These are phyloP conservation scores for Acanthis flammea DNA, from an alignment of 2,797 vertebrate species.

Conservation along the genomic window DNA sequence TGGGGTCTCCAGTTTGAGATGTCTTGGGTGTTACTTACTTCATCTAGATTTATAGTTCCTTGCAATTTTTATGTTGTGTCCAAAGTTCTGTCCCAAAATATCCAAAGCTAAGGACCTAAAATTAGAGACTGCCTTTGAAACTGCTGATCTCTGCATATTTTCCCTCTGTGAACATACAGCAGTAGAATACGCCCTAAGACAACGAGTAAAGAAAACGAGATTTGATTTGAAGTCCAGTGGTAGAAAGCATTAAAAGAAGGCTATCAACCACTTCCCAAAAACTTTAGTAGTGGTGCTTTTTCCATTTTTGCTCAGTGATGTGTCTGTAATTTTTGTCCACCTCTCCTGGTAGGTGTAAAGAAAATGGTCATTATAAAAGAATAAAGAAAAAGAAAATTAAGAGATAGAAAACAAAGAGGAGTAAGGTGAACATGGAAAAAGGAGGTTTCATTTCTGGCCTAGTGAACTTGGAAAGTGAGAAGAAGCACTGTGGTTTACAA, in stretches of 20 bases:
- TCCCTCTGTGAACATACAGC: not conserved
- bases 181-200: slow-evolving; percentile 47
- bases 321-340: not conserved
- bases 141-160: slow-evolving; percentile 52
- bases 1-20: not conserved
- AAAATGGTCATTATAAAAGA: not conserved
- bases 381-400: rapidly evolving
- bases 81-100: slow-evolving; percentile 46
- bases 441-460: not conserved
- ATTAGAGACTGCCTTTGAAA: slow-evolving; percentile 60
- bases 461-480: not conserved
- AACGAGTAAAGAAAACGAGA: not conserved
- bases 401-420: not conserved
- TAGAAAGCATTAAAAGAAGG: not conserved
- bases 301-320: not conserved
- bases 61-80: slow-evolving; percentile 3
- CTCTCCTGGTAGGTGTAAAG: not conserved
- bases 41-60: slow-evolving; percentile 47
- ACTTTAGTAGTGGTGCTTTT: not conserved
- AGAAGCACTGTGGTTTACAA: not conserved
- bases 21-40: slow-evolving; percentile 46
- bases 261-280: not conserved
- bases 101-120: slow-evolving; percentile 45
- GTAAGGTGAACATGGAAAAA: not conserved
- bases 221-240: not conserved